phyloP scores from a whole-genome alignment of 2,888 invertebrate species.

The Rotaria macrura region DNA sequence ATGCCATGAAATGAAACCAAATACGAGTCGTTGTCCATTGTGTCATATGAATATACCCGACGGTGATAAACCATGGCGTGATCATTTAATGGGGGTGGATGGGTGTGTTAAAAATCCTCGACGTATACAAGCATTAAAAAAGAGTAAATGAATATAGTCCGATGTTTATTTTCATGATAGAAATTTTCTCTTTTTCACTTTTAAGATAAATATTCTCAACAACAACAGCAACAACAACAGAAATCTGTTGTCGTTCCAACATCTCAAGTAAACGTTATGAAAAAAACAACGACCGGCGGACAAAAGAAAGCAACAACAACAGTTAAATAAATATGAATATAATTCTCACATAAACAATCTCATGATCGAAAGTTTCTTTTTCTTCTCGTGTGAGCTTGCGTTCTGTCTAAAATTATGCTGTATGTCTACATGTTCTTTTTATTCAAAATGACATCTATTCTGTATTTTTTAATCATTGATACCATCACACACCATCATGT shows the following conservation, averaged over 20 bases:
- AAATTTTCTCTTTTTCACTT: no score
- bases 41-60: slow-evolving; percentile 62
- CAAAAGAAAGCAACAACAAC: neutral
- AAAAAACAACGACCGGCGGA: neutral
- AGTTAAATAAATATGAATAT: neutral
- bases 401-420: no score
- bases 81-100: slow-evolving; percentile 36
- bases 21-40: slow-evolving; percentile 66
- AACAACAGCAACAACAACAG: neutral
- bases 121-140: slow-evolving; percentile 35
- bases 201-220: neutral
- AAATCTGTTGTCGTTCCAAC: neutral
- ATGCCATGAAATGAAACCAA: slow-evolving; percentile 56
- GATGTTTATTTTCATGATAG: no score
- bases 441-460: neutral
- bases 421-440: neutral
- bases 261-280: neutral
- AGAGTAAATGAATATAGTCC: neutral
- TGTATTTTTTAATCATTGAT: neutral
- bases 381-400: no score
- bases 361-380: neutral
- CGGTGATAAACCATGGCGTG: slow-evolving; percentile 35
- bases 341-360: neutral
- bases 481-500: neutral
- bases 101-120: slow-evolving; percentile 48